These are phyloP conservation scores for Lutraria rhynchaena DNA, from an alignment of 1,140 invertebrate genomes.

Conservation along the genomic window DNA sequence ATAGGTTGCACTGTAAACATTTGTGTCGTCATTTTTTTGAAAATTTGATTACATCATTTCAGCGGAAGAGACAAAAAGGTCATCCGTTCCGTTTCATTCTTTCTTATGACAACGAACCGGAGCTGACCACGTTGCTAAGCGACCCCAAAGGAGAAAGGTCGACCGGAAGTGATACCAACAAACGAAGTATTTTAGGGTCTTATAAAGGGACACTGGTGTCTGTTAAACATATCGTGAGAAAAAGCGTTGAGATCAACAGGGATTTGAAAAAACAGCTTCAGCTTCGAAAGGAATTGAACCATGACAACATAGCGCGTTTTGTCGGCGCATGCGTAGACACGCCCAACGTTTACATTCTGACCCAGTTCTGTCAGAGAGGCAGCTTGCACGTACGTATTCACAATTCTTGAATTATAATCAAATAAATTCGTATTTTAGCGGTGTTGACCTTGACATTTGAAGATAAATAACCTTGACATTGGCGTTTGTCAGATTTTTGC, in stretches of 20 bases:
- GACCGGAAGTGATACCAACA: slow-evolving; percentile 82
- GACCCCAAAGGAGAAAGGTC: slow-evolving; percentile 56
- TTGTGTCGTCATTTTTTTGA: background rate
- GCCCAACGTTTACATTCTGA: slow-evolving; percentile 91
- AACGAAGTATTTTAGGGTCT: slow-evolving; percentile 92
- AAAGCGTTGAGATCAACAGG: slow-evolving; percentile 94
- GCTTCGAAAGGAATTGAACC: slow-evolving; percentile 93
- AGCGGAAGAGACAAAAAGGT: slow-evolving; percentile 25
- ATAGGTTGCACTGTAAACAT: background rate
- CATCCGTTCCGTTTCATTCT: slow-evolving; percentile 57
- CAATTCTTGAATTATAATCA: too few species aligned
- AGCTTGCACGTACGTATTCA: slow-evolving; percentile 83
- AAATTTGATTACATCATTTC: background rate
- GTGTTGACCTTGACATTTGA: too few species aligned
- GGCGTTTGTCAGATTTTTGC: too few species aligned
- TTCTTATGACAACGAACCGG: slow-evolving; percentile 55
- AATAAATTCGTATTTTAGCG: too few species aligned
- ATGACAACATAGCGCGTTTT: slow-evolving; percentile 98
- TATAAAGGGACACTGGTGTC: slow-evolving; percentile 82
- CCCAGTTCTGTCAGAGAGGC: slow-evolving; percentile 94
- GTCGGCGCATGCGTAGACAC: slow-evolving; percentile 96
- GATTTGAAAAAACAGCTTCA: slow-evolving; percentile 99
- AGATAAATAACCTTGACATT: too few species aligned
- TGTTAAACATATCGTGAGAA: slow-evolving; percentile 88
- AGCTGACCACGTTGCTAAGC: slow-evolving; percentile 61